Base-by-base conservation (phyloP, 92 coral and sea anemone genomes). In the Pocillopora meandrina region DNA sequence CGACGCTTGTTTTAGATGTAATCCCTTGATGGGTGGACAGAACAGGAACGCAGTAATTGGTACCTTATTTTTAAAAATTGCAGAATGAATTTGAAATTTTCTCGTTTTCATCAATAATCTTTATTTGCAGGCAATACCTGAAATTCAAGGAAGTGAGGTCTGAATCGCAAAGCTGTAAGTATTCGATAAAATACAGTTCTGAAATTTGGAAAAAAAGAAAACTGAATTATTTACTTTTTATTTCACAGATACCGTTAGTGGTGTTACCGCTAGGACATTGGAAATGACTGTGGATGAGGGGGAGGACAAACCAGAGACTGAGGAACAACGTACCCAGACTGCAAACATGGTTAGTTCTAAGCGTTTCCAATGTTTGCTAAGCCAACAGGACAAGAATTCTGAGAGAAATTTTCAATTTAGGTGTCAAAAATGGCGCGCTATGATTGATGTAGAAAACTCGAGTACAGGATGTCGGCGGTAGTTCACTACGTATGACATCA, bases 91-190 rank as follows among this genome's bases (percentile, higher is more conserved):
- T 11, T 3, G 52, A 42, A 7, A 8, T 11, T 71, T 34, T 71
- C 76, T 1, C 47, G 26, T 72, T 42, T 33, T 18, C 3, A 3
- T 5, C 20, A 42, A 2, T 56, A 49, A 17, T 56, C 15, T 65
- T 79, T 26, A 20, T 68, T 20, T 67, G 17, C 75, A 80, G 84
- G 16, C 84, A 80, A 80, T 31, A 47, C n/a, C 23, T 80, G 84
- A 69, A 23, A 19, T 80, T 80, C 19, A 80, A 56, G 65, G 84
- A 31, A 58, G 84, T 55, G 15, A 80, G 66, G 34, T 21, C 75
- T 80, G 62, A 7, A 55, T 56, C 56, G 6, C 2, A 67, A 16
- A 56, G 31, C 7, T 66, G 84, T 80, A 67, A 80, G 84, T 80
- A 66, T 6, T 62, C 20, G 26, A 17, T 74, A 20, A 10, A 10